These are phyloP conservation scores for Volucella zonaria DNA, from an alignment of 2,888 invertebrate species.

Conservation along the genomic window DNA sequence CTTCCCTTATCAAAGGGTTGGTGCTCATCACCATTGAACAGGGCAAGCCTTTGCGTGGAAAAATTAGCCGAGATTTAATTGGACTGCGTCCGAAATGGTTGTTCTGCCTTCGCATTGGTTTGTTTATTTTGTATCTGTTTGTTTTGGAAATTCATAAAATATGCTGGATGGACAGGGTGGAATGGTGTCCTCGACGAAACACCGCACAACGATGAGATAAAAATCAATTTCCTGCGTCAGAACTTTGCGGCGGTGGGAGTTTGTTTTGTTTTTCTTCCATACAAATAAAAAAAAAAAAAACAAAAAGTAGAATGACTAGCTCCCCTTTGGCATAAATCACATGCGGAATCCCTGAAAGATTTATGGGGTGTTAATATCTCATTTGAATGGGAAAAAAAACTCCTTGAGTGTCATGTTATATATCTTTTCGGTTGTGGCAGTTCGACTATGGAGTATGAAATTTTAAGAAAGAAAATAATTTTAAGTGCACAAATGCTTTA, in stretches of 20 bases:
- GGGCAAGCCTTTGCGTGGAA: constrained; percentile 27
- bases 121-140: constrained; percentile 71
- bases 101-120: constrained; percentile 25
- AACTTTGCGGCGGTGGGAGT: constrained; percentile 30
- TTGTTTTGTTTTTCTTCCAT: constrained; percentile 49
- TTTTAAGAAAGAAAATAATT: too few relatives aligned
- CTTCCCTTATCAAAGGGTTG: constrained; percentile 66
- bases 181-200: not conserved
- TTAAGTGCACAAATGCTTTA: too few relatives aligned
- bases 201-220: constrained; percentile 57
- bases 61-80: constrained; percentile 73
- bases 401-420: too few relatives aligned
- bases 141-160: constrained; percentile 71
- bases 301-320: constrained; percentile 21
- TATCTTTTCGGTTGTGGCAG: too few relatives aligned
- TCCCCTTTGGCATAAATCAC: constrained; percentile 72
- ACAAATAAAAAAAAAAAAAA: constrained; percentile 24
- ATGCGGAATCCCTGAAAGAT: constrained; percentile 67
- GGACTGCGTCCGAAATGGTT: constrained; percentile 66
- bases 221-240: constrained; percentile 67
- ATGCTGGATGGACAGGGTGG: not conserved
- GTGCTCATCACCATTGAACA: constrained; percentile 19
- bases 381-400: constrained; percentile 62
- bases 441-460: too few relatives aligned
- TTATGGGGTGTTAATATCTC: constrained; percentile 74